Evolutionary conservation across 1,140 invertebrate genomes (phyloP), one percentile per base, ranked within the genome.

Genomic region (Globodera ellingtonae): DNA sequence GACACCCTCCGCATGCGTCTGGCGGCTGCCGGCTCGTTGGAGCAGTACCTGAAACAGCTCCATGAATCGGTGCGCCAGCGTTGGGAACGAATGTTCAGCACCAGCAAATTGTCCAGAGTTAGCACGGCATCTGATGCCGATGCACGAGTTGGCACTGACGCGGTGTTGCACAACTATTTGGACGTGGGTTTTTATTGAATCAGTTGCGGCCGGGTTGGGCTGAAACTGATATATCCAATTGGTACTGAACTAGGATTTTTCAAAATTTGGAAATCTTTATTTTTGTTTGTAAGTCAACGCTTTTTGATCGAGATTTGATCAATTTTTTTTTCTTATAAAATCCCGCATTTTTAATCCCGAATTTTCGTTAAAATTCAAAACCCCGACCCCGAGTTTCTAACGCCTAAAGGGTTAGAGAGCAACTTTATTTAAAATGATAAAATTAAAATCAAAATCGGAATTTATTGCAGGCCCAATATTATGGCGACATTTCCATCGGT

Each of bases 401-500:
- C 35, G 35, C 35, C 35, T 35, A 35, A 35, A 35, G 35, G 35
- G 2, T 35, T 35, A 35, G 35, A 2, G 2, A 35, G 35, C 35
- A 35, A 35, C 35, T 35, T 2, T 35, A 35, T 35, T 35, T 35
- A 35, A 35, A 35, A 13, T n/a, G n/a, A n/a, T n/a, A 62, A 18
- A 18, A 1, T 62, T n/a, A 62, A 62, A 62, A 62, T 3, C 0
- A 35, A 35, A 35, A 4, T 6, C 15, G 13, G 5, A 44, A 24
- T n/a, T 44, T 15, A 74, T 90, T 91, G 72, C 89, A 95, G 94
- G 95, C 97, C 78, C 97, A 99, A 91, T 99, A 99, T 90, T 99
- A 95, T 91, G 97, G 97, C 18, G 92, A 92, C 0, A 98, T 99
- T 83, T 91, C 91, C 0, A 96, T 99, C 90, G 97, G 97, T 78